Percentiles rank a stretch among this genome's conserved stretches.
Conservation (phyloP, 2,888 invertebrate species). For the Sphecodes monilicornis region DNA sequence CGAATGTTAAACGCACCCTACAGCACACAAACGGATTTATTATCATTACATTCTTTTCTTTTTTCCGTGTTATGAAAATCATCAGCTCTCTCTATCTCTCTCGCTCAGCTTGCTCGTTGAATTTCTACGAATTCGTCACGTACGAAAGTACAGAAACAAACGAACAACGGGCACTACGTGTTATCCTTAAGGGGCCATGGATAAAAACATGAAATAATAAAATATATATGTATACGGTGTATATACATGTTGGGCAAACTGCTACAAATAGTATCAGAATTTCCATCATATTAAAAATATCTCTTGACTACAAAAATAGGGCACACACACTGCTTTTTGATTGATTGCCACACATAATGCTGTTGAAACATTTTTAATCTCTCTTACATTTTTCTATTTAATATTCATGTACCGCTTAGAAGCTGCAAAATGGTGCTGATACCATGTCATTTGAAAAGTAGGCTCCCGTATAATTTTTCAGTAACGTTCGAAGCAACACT, state of each 20-base stretch:
- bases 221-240: conserved; percentile 34
- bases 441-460: background rate
- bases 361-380: conserved; percentile 41
- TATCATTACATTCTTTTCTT: background rate
- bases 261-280: conserved; percentile 57
- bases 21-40: conserved; percentile 10
- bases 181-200: conserved; percentile 33
- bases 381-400: conserved; percentile 30
- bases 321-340: conserved; percentile 52
- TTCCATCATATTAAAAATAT: conserved; percentile 66
- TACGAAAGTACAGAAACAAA: conserved; percentile 45
- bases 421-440: conserved; percentile 29
- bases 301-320: conserved; percentile 67
- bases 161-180: conserved; percentile 41
- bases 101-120: conserved; percentile 8
- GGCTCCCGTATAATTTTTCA: background rate
- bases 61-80: conserved; percentile 11
- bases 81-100: background rate
- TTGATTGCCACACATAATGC: conserved; percentile 59
- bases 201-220: conserved; percentile 60
- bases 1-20: conserved; percentile 4
- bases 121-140: conserved; percentile 13
- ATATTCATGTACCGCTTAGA: conserved; percentile 24
- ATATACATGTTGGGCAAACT: conserved; percentile 38
- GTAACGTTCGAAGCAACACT: background rate